Evolutionary conservation across 37 sponge, comb jelly and placozoan genomes (phyloP).

Genomic region (Eunapius fragilis): DNA sequence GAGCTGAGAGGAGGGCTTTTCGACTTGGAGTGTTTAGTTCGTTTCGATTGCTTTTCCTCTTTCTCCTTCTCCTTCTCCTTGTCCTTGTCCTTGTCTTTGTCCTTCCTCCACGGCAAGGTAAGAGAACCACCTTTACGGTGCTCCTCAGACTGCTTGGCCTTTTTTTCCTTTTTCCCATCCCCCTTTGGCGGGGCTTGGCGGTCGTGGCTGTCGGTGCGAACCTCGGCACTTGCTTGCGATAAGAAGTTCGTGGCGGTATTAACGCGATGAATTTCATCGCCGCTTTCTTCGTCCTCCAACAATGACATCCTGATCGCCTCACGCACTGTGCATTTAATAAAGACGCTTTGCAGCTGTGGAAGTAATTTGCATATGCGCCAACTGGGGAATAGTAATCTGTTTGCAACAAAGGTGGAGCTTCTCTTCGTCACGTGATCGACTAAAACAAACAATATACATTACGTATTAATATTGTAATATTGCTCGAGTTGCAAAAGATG

Average conservation of each 20-base stretch:
- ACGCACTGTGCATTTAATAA: neutral
- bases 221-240: neutral
- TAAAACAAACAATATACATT: neutral
- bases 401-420: neutral
- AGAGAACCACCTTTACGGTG: neutral
- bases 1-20: neutral
- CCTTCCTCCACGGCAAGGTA: neutral
- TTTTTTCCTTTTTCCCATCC: neutral
- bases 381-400: neutral
- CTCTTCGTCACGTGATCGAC: conserved; percentile 21
- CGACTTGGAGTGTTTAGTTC: neutral
- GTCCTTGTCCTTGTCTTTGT: neutral
- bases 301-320: conserved; percentile 14
- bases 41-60: neutral
- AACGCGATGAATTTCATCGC: neutral
- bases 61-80: neutral
- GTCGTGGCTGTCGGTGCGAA: neutral
- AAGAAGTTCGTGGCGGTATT: neutral
- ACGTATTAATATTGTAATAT: neutral
- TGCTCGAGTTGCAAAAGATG: conserved; percentile 6
- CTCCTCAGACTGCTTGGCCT: neutral
- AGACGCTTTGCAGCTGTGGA: neutral
- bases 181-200: neutral
- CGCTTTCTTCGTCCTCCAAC: conserved; percentile 19
- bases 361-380: neutral